Base-by-base conservation (phyloP, 2,113 vertebrate species). In the Pteropus alecto region DNA sequence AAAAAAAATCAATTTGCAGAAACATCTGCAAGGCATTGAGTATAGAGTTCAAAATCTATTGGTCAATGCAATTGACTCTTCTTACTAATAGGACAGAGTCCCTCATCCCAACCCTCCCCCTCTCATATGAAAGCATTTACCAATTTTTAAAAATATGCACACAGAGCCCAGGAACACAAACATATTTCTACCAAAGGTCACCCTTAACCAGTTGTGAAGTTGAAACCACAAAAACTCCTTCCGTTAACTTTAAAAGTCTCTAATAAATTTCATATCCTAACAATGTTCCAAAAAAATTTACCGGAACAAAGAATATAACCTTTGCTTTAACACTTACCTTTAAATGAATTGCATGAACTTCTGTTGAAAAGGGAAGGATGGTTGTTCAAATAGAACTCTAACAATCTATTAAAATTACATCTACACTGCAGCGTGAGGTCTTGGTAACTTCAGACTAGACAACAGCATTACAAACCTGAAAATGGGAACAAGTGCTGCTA, bases 201-300 rank as follows among this genome's bases (percentile, higher is more conserved):
- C 81, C 86, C 76, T 60, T 74, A 95, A 96, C 46, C 74, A 92
- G 63, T 60, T 87, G 73, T 33, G 33, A 38, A 78, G 38, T 90
- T 86, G 86, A 94, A 96, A 86, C 83, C 78, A 93, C 92, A 94
- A 89, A 94, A 63, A 51, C 54, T 84, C 54, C 90, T 89, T 93
- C 90, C 76, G 93, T 93, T 19, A 70, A 89, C 35, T 93, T 79
- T 68, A 94, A 94, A 95, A 88, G 67, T 48, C 73, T 95, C 58
- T 68, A 68, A 60, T 87, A 60, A 35, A 68, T 82, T 60, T 89
- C 63, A 51, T 51, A 51, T 16, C 15, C 51, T 51, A 51, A 51
- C 14, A 26, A 8, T n/a, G 41, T 7, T 88, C 56, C 85, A 79
- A 28, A 82, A 56, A 68, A 89, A 92, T 90, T 90, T 58, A 90